phyloP scores from a whole-genome alignment of 2,888 invertebrate species.

The Theodoxus fluviatilis region DNA sequence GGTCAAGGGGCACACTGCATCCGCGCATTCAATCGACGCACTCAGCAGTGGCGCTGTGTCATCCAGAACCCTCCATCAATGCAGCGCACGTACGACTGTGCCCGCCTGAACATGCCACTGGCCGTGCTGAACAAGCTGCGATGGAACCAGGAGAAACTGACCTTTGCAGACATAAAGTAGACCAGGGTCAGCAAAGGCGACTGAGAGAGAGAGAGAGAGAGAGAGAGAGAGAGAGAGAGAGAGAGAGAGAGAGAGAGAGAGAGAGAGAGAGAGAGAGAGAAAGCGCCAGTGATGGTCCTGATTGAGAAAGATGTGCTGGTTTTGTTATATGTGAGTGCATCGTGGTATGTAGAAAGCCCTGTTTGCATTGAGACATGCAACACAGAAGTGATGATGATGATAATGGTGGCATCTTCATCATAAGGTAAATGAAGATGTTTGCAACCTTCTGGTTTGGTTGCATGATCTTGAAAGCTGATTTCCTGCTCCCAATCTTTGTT shows the following conservation, averaged over 20 bases:
- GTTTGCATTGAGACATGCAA: too few species aligned
- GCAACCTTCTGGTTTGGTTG: too few species aligned
- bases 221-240: neutral
- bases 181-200: neutral
- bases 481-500: too few species aligned
- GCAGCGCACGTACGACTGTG: conserved; percentile 42
- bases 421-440: too few species aligned
- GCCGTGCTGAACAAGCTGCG: conserved; percentile 34
- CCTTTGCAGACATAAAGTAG: conserved; percentile 21
- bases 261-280: neutral
- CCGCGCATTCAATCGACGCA: conserved; percentile 43
- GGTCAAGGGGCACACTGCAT: conserved; percentile 42
- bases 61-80: conserved; percentile 42
- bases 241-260: neutral
- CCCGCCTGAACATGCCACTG: conserved; percentile 41
- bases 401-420: too few species aligned
- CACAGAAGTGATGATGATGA: too few species aligned
- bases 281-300: too few species aligned
- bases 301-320: too few species aligned
- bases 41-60: conserved; percentile 47
- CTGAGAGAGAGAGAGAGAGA: neutral
- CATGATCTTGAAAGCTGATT: too few species aligned
- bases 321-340: too few species aligned
- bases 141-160: conserved; percentile 36
- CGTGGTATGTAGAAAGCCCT: too few species aligned